These are phyloP conservation scores for Phaethon lepturus DNA, from an alignment of 2,113 vertebrate genomes.

Conservation along the genomic window DNA sequence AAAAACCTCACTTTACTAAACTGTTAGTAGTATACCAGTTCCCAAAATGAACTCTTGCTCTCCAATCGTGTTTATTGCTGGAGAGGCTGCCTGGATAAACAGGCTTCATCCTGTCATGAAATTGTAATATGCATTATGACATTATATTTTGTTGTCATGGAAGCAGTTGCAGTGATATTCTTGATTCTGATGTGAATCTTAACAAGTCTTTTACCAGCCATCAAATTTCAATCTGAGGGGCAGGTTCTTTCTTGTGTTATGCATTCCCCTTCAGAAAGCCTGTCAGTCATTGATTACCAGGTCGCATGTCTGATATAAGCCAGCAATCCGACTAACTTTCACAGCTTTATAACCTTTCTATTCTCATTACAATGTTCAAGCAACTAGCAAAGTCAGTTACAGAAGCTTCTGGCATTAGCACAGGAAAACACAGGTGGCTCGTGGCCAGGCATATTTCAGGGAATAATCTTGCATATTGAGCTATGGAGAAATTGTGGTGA, in stretches of 20 bases:
- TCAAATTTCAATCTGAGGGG: not conserved
- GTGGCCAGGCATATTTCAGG: not conserved
- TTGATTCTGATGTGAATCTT: conserved; percentile 57
- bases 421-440: not conserved
- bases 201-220: conserved; percentile 44
- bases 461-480: not conserved
- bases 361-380: not conserved
- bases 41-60: not conserved
- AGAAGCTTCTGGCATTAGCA: not conserved
- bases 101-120: not conserved
- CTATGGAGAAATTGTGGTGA: not conserved
- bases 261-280: not conserved
- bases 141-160: conserved; percentile 64
- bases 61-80: not conserved
- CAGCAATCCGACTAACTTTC: not conserved
- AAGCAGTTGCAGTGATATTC: conserved; percentile 17
- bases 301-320: not conserved
- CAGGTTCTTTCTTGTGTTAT: not conserved
- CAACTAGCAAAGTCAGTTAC: not conserved
- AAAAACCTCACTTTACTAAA: not conserved
- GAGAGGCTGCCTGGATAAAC: not conserved
- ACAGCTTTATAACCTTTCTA: not conserved
- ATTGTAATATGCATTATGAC: conserved; percentile 8
- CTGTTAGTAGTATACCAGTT: not conserved
- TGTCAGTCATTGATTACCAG: conserved; percentile 33